Conservation (phyloP, 2,888 invertebrate species). For the Synergus itoensis region DNA sequence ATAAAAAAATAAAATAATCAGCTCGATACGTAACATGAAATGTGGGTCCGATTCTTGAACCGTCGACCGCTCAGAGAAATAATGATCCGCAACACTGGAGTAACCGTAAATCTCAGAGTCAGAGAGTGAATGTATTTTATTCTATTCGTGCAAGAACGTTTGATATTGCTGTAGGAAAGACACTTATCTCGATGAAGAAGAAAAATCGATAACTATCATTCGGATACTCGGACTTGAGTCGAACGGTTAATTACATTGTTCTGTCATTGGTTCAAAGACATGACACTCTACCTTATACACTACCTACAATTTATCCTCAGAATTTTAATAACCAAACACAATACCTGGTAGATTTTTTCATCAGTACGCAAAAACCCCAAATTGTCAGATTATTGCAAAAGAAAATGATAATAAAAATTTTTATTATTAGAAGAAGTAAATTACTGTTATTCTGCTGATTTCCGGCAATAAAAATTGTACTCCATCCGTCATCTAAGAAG, state of each 20-base stretch:
- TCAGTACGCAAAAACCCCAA: too few species aligned
- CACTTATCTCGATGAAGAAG: neutral
- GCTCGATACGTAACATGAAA: neutral
- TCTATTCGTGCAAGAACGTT: neutral
- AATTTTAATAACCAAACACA: too few species aligned
- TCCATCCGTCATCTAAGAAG: neutral
- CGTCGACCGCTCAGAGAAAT: neutral
- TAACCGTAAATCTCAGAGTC: neutral
- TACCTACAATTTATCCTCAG: too few species aligned
- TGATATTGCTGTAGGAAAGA: neutral
- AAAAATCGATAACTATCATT: constrained; percentile 1
- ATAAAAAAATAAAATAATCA: neutral
- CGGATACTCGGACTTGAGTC: neutral
- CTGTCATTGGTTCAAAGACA: neutral
- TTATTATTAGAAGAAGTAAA: too few species aligned
- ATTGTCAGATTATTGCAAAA: too few species aligned
- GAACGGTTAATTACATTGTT: constrained; percentile 1
- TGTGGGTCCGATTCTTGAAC: neutral
- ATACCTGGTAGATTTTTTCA: too few species aligned
- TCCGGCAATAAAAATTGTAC: neutral
- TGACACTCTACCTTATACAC: neutral
- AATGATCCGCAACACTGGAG: neutral
- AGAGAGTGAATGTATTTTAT: constrained; percentile 3
- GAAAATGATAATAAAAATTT: too few species aligned
- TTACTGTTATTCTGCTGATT: neutral